These are phyloP conservation scores for Phenganax subtilis DNA, from an alignment of 92 coral and sea anemone species.

Conservation along the genomic window DNA sequence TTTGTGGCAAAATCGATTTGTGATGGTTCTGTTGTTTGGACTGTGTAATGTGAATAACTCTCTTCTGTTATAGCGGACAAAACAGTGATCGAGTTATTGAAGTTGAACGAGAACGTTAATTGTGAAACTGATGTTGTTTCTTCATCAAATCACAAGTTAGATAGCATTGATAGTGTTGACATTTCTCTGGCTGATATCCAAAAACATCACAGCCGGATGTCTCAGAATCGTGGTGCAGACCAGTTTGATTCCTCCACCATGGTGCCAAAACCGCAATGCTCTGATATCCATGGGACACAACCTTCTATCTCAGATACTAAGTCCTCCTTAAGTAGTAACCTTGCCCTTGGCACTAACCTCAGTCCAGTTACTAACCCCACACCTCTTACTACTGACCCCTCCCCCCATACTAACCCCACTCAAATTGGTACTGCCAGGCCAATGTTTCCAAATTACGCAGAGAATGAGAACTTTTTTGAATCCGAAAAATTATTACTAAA, in stretches of 20 bases:
- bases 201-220: not conserved
- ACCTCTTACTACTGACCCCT: too few relatives aligned
- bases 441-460: not conserved
- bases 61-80: constrained; percentile 55
- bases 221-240: not conserved
- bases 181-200: constrained; percentile 9
- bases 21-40: too few relatives aligned
- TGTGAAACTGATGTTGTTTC: constrained; percentile 30
- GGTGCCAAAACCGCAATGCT: not conserved
- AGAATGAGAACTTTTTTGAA: not conserved
- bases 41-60: too few relatives aligned
- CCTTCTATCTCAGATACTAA: not conserved
- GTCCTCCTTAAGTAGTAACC: not conserved
- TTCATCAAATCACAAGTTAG: constrained; percentile 18
- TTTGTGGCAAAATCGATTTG: too few relatives aligned
- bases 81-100: constrained; percentile 66
- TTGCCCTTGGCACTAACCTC: not conserved
- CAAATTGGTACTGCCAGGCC: constrained; percentile 12
- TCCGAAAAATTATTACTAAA: not conserved
- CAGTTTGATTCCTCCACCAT: not conserved
- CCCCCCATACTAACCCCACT: too few relatives aligned
- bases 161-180: constrained; percentile 23
- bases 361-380: too few relatives aligned
- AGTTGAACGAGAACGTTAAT: constrained; percentile 30
- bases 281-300: not conserved